Percentiles rank a stretch among this genome's conserved stretches.
Evolutionary conservation across 2,888 invertebrate species (phyloP).

Genomic region (Drosophila formosana): DNA sequence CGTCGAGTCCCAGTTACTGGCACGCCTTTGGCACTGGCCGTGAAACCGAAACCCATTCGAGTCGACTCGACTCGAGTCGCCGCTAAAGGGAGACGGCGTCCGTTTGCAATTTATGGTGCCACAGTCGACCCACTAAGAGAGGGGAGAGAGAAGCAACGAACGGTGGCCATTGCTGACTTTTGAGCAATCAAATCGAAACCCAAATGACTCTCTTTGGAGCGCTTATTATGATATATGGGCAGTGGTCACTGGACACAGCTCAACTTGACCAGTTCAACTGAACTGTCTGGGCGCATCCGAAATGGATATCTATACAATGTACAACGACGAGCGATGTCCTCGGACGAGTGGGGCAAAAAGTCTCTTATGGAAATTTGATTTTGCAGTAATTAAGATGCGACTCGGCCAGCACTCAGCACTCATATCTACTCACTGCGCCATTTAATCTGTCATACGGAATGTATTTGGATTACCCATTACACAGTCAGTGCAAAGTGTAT

Average conservation of each 20-base stretch:
- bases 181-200: slow-evolving; percentile 64
- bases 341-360: not conserved
- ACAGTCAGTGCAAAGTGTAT: slow-evolving; percentile 12
- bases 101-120: slow-evolving; percentile 78
- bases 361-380: slow-evolving; percentile 54
- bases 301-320: slow-evolving; percentile 27
- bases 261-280: slow-evolving; percentile 11
- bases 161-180: slow-evolving; percentile 49
- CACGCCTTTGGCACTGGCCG: slow-evolving; percentile 55
- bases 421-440: slow-evolving; percentile 22
- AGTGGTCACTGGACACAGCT: slow-evolving; percentile 41
- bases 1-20: slow-evolving; percentile 14
- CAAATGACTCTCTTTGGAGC: slow-evolving; percentile 77
- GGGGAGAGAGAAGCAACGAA: not conserved
- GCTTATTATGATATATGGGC: slow-evolving; percentile 76
- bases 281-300: slow-evolving; percentile 19
- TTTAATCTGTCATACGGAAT: slow-evolving; percentile 28
- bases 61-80: slow-evolving; percentile 14
- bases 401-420: slow-evolving; percentile 29
- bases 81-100: slow-evolving; percentile 51
- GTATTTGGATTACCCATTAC: slow-evolving; percentile 14
- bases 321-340: not conserved
- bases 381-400: slow-evolving; percentile 60
- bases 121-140: slow-evolving; percentile 48
- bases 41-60: slow-evolving; percentile 67